Evolutionary conservation across 1,140 invertebrate genomes (phyloP).

Genomic region (Campodea augens): DNA sequence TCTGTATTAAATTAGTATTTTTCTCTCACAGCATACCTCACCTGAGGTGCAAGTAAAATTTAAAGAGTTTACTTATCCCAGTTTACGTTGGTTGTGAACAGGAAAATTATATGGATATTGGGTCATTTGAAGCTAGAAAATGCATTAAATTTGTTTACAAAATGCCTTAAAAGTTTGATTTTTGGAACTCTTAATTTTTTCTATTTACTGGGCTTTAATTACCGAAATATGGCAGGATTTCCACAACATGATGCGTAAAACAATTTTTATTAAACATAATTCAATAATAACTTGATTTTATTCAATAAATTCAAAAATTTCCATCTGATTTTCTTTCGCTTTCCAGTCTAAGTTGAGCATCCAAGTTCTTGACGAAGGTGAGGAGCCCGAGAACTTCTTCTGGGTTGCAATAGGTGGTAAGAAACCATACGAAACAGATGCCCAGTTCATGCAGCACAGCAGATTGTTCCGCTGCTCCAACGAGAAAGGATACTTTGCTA

Average conservation of each 20-base stretch:
- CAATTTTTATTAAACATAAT: background rate
- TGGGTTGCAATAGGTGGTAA: constrained; percentile 88
- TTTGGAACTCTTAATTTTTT: background rate
- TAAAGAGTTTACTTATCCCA: too few species aligned
- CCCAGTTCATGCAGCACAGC: constrained; percentile 84
- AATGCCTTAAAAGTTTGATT: too few species aligned
- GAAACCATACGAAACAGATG: constrained; percentile 78
- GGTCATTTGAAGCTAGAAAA: too few species aligned
- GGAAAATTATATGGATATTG: too few species aligned
- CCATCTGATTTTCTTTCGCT: constrained; percentile 8
- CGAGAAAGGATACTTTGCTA: constrained; percentile 97
- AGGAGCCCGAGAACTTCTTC: constrained; percentile 98
- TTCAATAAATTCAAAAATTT: background rate
- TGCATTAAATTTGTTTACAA: too few species aligned
- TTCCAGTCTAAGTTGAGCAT: constrained; percentile 57
- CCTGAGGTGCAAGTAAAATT: too few species aligned
- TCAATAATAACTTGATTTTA: background rate
- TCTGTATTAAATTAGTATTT: too few species aligned
- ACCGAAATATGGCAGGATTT: too few species aligned
- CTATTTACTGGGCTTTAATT: background rate
- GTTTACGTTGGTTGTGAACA: too few species aligned
- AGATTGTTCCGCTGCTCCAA: constrained; percentile 96
- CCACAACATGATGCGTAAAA: background rate
- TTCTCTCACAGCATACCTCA: too few species aligned
- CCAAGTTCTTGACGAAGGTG: constrained; percentile 79